Conservation (phyloP, 2,113 vertebrate genomes). For the Alouatta palliata region DNA sequence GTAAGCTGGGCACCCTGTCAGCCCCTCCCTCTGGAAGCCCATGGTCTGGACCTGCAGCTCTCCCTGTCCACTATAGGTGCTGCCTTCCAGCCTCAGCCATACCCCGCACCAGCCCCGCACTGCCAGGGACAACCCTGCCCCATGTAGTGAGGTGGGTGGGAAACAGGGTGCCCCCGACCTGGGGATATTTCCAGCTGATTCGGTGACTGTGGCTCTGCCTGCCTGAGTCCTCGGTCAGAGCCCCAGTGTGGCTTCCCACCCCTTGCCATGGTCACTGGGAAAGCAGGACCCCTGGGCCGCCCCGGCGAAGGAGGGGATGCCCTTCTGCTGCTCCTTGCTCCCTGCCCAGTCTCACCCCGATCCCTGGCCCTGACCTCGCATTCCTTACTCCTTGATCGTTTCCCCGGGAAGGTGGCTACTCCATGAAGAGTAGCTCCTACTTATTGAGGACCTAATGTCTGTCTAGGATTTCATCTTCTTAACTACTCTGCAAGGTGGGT, state of each 20-base stretch:
- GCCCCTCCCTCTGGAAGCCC: background rate
- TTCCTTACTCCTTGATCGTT: background rate
- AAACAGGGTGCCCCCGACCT: no score
- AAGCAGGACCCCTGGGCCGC: rapidly evolving
- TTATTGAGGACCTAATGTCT: background rate
- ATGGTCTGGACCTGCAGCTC: background rate
- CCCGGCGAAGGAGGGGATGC: no score
- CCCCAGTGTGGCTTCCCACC: background rate
- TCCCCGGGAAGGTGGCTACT: background rate
- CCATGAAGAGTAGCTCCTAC: background rate
- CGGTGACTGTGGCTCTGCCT: background rate
- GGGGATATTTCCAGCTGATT: background rate
- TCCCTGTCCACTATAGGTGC: rapidly evolving
- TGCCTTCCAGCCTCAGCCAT: background rate
- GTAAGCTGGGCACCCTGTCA: background rate
- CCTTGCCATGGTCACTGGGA: background rate
- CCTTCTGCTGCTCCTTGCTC: background rate
- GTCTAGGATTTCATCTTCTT: background rate
- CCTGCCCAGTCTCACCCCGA: no score
- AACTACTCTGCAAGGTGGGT: background rate
- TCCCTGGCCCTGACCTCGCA: background rate
- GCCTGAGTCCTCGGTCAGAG: background rate
- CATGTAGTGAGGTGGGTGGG: background rate
- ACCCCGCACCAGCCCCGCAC: rapidly evolving
- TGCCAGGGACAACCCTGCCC: background rate